phyloP scores from a whole-genome alignment of 2,797 vertebrate species.

The Sparidentex hasta region DNA sequence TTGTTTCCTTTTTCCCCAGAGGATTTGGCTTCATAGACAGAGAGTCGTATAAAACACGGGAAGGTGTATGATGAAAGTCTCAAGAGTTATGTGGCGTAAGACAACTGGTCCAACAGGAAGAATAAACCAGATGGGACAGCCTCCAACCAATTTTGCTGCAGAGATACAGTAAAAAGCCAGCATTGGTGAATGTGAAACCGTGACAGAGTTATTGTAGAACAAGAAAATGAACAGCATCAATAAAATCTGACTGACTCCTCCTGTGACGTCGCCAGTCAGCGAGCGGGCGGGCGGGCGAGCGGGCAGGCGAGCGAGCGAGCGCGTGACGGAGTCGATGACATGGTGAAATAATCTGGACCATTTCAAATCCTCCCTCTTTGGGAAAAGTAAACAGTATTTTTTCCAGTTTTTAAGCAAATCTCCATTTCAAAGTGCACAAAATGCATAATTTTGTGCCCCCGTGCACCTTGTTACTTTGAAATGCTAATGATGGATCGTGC shows the following conservation, averaged over 20 bases:
- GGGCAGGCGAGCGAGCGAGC: neutral
- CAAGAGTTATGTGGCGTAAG: neutral
- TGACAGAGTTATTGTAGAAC: neutral
- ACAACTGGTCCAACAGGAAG: neutral
- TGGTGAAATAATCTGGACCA: slow-evolving; percentile 40
- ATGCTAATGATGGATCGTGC: slow-evolving; percentile 76
- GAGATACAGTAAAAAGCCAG: neutral
- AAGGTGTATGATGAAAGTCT: neutral
- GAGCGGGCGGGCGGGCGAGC: too few relatives aligned
- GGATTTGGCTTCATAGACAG: too few relatives aligned
- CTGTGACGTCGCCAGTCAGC: neutral
- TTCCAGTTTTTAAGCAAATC: slow-evolving; percentile 78
- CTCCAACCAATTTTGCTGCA: neutral
- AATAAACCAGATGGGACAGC: neutral
- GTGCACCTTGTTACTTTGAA: slow-evolving; percentile 80
- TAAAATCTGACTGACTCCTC: neutral
- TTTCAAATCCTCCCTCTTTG: slow-evolving; percentile 60
- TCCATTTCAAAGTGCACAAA: slow-evolving; percentile 77
- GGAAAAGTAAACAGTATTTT: slow-evolving; percentile 74
- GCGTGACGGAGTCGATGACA: slow-evolving; percentile 27
- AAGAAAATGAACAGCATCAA: neutral
- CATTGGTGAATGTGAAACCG: neutral
- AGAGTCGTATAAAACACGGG: too few relatives aligned
- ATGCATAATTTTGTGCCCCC: slow-evolving; percentile 75
- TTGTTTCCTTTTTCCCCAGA: neutral